Conservation (phyloP, 2,797 vertebrate species). For the Eupleurogrammus muticus region DNA sequence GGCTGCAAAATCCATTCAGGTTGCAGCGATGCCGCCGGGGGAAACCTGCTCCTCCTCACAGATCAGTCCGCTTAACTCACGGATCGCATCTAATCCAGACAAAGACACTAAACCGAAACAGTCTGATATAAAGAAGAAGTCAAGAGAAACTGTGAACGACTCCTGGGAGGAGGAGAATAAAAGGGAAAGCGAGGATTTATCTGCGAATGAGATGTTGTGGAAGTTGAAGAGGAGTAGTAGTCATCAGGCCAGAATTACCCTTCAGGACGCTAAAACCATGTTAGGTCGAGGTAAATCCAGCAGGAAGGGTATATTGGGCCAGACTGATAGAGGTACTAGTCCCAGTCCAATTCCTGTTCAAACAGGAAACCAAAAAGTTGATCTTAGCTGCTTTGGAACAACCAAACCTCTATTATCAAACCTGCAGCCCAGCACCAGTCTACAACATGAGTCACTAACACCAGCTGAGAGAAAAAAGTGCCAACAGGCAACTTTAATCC, state of each 20-base stretch:
- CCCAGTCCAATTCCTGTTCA: neutral
- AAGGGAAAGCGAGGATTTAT: constrained; percentile 1
- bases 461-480: constrained; percentile 14
- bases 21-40: constrained; percentile 20
- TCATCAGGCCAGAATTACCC: constrained; percentile 43
- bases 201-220: constrained; percentile 13
- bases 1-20: constrained; percentile 54
- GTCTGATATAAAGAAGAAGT: constrained; percentile 29
- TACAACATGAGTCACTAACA: constrained; percentile 1
- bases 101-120: constrained; percentile 33
- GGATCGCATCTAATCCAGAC: neutral
- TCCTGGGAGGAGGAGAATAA: constrained; percentile 19
- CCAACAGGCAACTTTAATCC: constrained; percentile 9
- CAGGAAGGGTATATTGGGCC: constrained; percentile 34
- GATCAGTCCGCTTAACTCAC: neutral
- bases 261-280: constrained; percentile 60
- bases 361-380: constrained; percentile 6
- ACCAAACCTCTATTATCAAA: constrained; percentile 8
- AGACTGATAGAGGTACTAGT: constrained; percentile 4
- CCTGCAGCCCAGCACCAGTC: neutral
- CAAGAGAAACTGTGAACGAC: neutral
- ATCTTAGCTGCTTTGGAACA: neutral
- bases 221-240: constrained; percentile 20
- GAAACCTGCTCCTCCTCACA: constrained; percentile 8
- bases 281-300: constrained; percentile 39